Percentiles rank a stretch among this genome's conserved stretches.
Conservation (phyloP, 2,797 vertebrate species). For the Sebastolobus alascanus region DNA sequence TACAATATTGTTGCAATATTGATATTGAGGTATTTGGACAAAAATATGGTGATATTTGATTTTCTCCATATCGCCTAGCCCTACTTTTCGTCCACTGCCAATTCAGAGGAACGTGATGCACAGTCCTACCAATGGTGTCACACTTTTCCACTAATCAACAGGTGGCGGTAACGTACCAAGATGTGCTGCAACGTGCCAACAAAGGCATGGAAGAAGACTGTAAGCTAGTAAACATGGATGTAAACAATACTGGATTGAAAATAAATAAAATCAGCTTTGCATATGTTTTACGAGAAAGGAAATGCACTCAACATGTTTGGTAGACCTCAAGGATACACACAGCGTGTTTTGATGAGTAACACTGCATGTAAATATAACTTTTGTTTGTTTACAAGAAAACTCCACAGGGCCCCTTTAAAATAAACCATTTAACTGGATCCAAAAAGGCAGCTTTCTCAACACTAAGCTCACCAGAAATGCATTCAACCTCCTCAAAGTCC, state of each 20-base stretch:
- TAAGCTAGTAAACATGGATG: neutral
- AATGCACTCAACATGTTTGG: neutral
- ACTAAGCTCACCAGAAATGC: conserved; percentile 52
- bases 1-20: too few relatives aligned
- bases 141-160: neutral
- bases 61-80: too few relatives aligned
- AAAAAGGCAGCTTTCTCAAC: conserved; percentile 31
- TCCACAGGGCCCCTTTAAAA: neutral
- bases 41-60: too few relatives aligned
- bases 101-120: neutral
- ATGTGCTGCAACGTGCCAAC: neutral
- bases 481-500: conserved; percentile 31
- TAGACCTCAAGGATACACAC: neutral
- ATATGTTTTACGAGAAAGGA: neutral
- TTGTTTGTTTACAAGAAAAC: conserved; percentile 4
- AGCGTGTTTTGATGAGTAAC: neutral
- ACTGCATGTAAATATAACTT: neutral
- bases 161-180: neutral
- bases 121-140: neutral
- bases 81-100: neutral
- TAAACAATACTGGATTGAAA: neutral
- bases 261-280: neutral
- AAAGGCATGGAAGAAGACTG: neutral
- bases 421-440: conserved; percentile 10
- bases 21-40: too few relatives aligned